Base-by-base conservation (phyloP, 2,797 vertebrate genomes). In the Garrulus glandarius region DNA sequence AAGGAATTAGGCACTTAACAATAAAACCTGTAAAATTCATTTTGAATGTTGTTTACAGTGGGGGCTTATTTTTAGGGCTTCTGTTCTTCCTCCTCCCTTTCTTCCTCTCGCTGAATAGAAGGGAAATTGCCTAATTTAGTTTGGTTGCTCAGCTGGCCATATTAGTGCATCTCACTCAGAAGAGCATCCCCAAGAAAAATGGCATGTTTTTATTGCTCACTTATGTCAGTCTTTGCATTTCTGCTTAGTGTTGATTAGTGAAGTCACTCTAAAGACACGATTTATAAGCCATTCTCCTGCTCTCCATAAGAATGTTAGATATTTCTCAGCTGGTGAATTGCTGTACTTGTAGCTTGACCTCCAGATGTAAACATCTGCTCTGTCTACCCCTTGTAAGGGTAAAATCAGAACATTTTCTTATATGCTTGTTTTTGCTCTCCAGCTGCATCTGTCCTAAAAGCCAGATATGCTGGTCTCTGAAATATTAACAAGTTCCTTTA, bases 351-450 rank as follows among this genome's bases (percentile, higher is more conserved):
- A 72, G 69, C 50, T 82, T 78, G 84, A 94, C 72, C 52, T 93
- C 81, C 94, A 93, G 83, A 84, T 86, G 74, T 78, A 96, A 94
- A 89, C 89, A 86, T 86, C 76, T 93, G 87, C 22, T 96, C 50
- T 15, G 29, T 67, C 88, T 15, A 19, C 22, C 72, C 87, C 63
- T 84, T 89, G 53, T 91, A 92, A 92, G 82, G 69, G 50, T 92
- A 92, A 91, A 79, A 78, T n/a, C 3, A 1, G 65, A 93, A 69
- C 34, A 34, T 81, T 89, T 93, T 86, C 57, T 74, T 52, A 8
- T 8, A 43, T 18, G 34, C 5, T 78, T 2, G 1, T 69, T 78
- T 92, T 71, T 68, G n/a, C 52, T 37, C 37, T 81, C 57, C 43
- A 37, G 19, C 32, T 71, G 50, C 24, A 23, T 65, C 23, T 86